phyloP scores from a whole-genome alignment of 2,113 vertebrate species.

The Silurus asotus region DNA sequence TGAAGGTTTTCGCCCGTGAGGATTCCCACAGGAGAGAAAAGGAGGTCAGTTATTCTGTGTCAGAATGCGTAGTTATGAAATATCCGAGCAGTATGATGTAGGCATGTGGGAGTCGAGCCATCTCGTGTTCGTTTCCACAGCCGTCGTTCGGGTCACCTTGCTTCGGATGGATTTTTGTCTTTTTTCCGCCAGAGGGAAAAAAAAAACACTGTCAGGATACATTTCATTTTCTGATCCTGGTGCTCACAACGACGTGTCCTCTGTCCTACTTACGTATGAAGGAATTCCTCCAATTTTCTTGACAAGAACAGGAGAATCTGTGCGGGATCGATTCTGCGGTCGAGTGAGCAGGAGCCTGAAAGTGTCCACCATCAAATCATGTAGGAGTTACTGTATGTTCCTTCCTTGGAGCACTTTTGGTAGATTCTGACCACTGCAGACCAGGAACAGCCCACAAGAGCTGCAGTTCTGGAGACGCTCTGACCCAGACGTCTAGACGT shows the following conservation, averaged over 20 bases:
- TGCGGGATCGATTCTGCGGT: neutral
- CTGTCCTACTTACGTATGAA: neutral
- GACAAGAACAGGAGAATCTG: neutral
- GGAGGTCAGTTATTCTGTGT: neutral
- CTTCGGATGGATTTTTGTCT: neutral
- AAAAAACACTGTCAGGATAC: neutral
- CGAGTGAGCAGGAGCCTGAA: neutral
- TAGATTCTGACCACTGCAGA: too few species aligned
- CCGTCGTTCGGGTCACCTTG: neutral
- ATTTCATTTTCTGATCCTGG: neutral
- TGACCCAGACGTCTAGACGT: too few species aligned
- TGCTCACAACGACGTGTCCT: neutral
- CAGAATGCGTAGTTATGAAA: neutral
- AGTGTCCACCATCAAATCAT: neutral
- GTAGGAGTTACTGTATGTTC: too few species aligned
- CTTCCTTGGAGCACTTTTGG: too few species aligned
- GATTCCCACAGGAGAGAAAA: neutral
- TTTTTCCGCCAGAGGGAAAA: neutral
- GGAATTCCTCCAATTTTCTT: neutral
- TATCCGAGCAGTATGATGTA: neutral
- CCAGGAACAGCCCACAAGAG: too few species aligned
- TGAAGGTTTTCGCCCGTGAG: neutral
- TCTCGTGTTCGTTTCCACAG: neutral
- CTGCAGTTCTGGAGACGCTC: too few species aligned
- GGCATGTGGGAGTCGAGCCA: neutral